A percentile compares a stretch with the other conserved stretches of the same genome.
phyloP scores from a whole-genome alignment of 2,797 vertebrate genomes.

The Poeciliopsis paucimaculata region DNA sequence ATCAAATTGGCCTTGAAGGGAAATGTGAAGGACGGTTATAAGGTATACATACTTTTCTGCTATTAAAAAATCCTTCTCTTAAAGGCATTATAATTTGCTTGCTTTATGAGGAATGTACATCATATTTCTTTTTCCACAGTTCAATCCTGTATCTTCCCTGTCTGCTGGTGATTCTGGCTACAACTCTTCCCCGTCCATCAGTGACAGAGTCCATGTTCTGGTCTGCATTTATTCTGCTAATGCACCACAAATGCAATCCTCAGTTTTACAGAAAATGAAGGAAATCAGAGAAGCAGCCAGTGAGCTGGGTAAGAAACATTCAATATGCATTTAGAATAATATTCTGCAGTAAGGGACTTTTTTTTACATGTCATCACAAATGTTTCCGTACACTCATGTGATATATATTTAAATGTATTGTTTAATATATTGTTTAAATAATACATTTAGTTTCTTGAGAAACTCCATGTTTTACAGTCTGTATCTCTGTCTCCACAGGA shows the following conservation, averaged over 20 bases:
- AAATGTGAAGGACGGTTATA: not conserved
- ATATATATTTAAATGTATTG: not conserved
- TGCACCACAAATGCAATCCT: not conserved
- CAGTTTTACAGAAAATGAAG: slow-evolving; percentile 24
- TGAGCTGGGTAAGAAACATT: slow-evolving; percentile 17
- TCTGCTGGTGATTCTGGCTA: not conserved
- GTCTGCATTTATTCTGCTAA: slow-evolving; percentile 19
- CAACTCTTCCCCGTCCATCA: not conserved
- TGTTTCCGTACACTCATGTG: not conserved
- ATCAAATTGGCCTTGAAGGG: slow-evolving; percentile 41
- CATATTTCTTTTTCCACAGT: slow-evolving; percentile 13
- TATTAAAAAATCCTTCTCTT: not conserved
- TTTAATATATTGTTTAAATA: not conserved
- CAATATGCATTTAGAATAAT: not conserved
- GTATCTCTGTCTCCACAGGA: slow-evolving; percentile 4
- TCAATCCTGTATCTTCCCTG: not conserved
- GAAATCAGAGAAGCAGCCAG: slow-evolving; percentile 17
- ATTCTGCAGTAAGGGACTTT: not conserved
- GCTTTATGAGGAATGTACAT: not conserved
- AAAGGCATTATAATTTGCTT: not conserved
- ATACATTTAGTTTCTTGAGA: not conserved
- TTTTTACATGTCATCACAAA: not conserved
- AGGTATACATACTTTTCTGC: not conserved
- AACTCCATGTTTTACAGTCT: too few relatives aligned
- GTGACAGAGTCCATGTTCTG: slow-evolving; percentile 40